Evolutionary conservation across 2,888 invertebrate species (phyloP), one percentile per base, ranked within the genome.

Genomic region (Leucozona laternaria): DNA sequence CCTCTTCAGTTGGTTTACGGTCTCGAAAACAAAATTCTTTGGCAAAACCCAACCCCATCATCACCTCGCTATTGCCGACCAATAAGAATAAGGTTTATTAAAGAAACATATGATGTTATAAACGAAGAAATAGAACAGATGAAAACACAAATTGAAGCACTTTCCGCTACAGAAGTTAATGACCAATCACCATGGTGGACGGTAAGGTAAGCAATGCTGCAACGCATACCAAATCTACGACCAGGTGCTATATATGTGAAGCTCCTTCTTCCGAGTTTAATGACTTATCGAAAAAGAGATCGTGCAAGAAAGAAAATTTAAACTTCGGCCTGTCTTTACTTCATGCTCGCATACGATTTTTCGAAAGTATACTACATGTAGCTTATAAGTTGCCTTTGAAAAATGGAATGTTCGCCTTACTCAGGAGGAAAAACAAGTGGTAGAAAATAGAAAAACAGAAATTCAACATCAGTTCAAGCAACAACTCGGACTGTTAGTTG

Each of bases 41-140:
- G 89, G 89, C 77, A 89, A 78, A 89, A 89, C 60, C 83, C 87
- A 66, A 72, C 48, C n/a, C 88, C 88, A n/a, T 89, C 89, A 20
- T 11, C 34, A 10, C 89, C 83, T 37, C 50, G 50, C 22, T 50
- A 22, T 22, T 50, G 50, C 22, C 22, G 50, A 50, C 50, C 50
- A 50, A 50, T 22, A 50, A 20, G 22, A 22, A 50, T 50, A 22
- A 22, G 50, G 22, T 50, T 50, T 13, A 50, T 50, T 1, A 50
- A 50, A 50, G 50, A 77, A 50, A 50, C 50, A 50, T n/a, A n/a
- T 11, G 22, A 50, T 22, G 22, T 13, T 22, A 50, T 50, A 2
- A 40, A 40, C 40, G 40, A 40, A 40, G 40, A 40, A 40, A 40
- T 40, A 40, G 34, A n/a, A n/a, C n/a, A n/a, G n/a, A n/a, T n/a